A percentile compares a stretch with the other conserved stretches of the same genome.
Conservation (phyloP, 2,113 vertebrate genomes). For the Capreolus pygargus region DNA sequence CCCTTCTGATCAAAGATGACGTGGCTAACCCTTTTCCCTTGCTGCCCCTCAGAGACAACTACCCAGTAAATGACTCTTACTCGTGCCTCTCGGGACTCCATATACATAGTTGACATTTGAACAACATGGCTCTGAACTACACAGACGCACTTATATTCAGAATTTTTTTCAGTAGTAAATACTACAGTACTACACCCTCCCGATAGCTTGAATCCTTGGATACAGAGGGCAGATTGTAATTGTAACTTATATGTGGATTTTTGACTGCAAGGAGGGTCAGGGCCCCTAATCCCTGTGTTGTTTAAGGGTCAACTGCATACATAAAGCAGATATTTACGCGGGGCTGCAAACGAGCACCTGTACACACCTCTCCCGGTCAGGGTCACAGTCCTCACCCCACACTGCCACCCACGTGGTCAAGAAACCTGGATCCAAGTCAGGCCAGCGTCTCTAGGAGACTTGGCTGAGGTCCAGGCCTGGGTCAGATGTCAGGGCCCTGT, state of each 20-base stretch:
- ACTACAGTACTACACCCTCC: neutral
- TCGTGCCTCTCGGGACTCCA: accelerated
- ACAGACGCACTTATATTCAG: neutral
- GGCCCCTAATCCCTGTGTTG: neutral
- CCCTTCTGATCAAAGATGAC: conserved; percentile 81
- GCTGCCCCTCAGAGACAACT: accelerated
- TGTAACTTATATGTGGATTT: neutral
- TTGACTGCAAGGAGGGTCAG: neutral
- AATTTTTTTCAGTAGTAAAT: neutral
- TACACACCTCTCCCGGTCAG: too few relatives aligned
- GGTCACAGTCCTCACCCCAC: neutral
- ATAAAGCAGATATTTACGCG: neutral
- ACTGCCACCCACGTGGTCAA: neutral
- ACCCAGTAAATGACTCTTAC: accelerated
- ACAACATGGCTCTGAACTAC: neutral
- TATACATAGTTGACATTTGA: neutral
- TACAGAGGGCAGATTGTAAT: neutral
- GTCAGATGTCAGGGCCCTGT: conserved; percentile 74
- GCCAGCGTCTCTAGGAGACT: neutral
- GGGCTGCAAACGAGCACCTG: too few relatives aligned
- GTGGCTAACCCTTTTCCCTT: conserved; percentile 52
- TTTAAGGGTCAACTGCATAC: neutral
- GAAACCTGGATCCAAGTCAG: neutral
- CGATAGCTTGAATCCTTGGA: neutral
- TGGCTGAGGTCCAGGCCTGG: neutral